These are phyloP conservation scores for Metalampra italica DNA, from an alignment of 2,888 invertebrate species.

Conservation along the genomic window DNA sequence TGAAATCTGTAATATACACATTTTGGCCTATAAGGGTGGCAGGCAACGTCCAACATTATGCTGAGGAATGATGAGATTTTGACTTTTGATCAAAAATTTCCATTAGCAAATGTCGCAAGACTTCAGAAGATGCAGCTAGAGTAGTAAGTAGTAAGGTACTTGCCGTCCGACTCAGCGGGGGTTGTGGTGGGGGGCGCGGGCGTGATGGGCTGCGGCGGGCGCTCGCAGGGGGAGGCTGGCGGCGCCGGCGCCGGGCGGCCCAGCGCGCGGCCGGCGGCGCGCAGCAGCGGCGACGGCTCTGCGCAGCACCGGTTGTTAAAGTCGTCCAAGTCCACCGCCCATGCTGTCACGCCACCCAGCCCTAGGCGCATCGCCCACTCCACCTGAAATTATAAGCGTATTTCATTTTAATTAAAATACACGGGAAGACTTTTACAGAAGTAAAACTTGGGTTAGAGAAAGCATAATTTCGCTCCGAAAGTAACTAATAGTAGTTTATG, in stretches of 20 bases:
- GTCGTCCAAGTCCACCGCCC: conserved; percentile 94
- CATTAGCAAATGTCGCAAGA: too few relatives aligned
- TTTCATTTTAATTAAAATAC: too few relatives aligned
- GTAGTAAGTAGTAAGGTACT: conserved; percentile 1
- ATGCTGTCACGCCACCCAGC: conserved; percentile 90
- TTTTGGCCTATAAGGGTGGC: too few relatives aligned
- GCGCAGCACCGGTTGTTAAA: conserved; percentile 90
- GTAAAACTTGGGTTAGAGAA: too few relatives aligned
- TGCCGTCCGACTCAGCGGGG: conserved; percentile 71
- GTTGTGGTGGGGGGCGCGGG: conserved; percentile 87
- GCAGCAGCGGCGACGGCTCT: conserved; percentile 87
- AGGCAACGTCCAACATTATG: too few relatives aligned
- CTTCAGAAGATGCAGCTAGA: too few relatives aligned
- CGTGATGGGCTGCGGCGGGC: conserved; percentile 85
- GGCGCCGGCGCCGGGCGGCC: conserved; percentile 77
- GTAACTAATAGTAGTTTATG: too few relatives aligned
- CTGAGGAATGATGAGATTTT: too few relatives aligned
- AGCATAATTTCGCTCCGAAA: too few relatives aligned
- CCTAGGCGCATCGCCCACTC: conserved; percentile 85
- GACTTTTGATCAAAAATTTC: too few relatives aligned
- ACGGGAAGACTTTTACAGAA: too few relatives aligned
- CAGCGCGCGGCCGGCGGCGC: conserved; percentile 87
- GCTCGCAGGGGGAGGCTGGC: conserved; percentile 79
- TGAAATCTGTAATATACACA: too few relatives aligned
- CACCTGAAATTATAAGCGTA: conserved; percentile 66